A percentile compares a stretch with the other conserved stretches of the same genome.
Conservation (phyloP, 1,140 invertebrate genomes). For the Campodea augens region DNA sequence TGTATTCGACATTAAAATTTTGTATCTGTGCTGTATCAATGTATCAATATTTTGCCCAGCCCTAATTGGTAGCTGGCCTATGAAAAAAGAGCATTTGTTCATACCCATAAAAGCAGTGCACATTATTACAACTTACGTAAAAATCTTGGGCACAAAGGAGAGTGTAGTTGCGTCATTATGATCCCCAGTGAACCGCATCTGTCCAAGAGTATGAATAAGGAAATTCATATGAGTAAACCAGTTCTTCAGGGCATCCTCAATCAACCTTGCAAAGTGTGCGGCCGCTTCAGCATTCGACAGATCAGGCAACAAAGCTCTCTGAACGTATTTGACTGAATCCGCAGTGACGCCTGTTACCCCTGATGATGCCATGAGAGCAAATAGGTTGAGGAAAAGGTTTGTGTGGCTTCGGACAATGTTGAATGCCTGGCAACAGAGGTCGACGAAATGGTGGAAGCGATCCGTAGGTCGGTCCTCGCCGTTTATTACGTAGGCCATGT, state of each 20-base stretch:
- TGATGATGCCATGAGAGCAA: constrained; percentile 85
- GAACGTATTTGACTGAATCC: constrained; percentile 80
- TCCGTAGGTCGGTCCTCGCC: constrained; percentile 83
- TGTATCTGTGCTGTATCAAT: no score
- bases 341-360: constrained; percentile 84
- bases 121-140: no score
- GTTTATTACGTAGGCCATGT: constrained; percentile 99
- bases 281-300: constrained; percentile 86
- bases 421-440: constrained; percentile 92
- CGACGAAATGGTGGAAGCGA: constrained; percentile 92
- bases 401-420: constrained; percentile 89
- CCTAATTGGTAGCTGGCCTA: no score
- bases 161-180: constrained; percentile 63
- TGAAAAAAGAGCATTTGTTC: no score
- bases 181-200: constrained; percentile 72
- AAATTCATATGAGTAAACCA: constrained; percentile 95
- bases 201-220: constrained; percentile 90
- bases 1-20: no score
- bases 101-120: no score
- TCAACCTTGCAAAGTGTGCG: constrained; percentile 77
- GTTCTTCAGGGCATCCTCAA: constrained; percentile 65
- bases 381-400: constrained; percentile 78
- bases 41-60: no score
- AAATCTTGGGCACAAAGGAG: constrained; percentile 84
- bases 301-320: constrained; percentile 68